Percentiles rank a stretch among this genome's conserved stretches.
Conservation (phyloP, 37 sponge, comb jelly and placozoan species). For the Crambe crambe region DNA sequence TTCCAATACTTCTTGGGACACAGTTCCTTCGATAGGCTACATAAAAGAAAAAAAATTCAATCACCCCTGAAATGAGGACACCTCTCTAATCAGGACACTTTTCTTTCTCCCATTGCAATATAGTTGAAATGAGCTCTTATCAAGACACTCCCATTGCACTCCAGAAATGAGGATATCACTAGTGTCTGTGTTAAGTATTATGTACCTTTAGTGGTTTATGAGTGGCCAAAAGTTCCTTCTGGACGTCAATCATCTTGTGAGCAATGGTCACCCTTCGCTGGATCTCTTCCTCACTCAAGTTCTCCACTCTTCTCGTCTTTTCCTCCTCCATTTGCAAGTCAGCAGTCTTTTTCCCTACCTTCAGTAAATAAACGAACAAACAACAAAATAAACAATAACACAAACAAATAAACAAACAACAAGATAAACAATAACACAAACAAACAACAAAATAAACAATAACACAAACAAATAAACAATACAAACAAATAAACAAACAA, state of each 20-base stretch:
- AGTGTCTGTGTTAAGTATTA: background rate
- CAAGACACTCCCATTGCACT: no score
- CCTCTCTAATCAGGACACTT: no score
- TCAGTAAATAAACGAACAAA: background rate
- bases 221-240: constrained; percentile 63
- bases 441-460: no score
- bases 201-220: constrained; percentile 54
- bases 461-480: no score
- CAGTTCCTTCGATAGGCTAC: constrained; percentile 50
- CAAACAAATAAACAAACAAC: no score
- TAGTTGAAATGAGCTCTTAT: no score
- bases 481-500: no score
- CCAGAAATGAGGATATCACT: no score
- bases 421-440: no score
- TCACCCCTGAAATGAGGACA: background rate
- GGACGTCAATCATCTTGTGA: constrained; percentile 54
- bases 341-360: constrained; percentile 44
- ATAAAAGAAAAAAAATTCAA: background rate
- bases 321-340: constrained; percentile 30
- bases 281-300: constrained; percentile 43
- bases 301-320: constrained; percentile 33
- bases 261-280: constrained; percentile 41
- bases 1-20: constrained; percentile 58
- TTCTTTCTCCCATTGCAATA: no score
- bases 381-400: background rate